These are phyloP conservation scores for Trichomycterus rosablanca DNA, from an alignment of 2,113 vertebrate genomes.

Conservation along the genomic window DNA sequence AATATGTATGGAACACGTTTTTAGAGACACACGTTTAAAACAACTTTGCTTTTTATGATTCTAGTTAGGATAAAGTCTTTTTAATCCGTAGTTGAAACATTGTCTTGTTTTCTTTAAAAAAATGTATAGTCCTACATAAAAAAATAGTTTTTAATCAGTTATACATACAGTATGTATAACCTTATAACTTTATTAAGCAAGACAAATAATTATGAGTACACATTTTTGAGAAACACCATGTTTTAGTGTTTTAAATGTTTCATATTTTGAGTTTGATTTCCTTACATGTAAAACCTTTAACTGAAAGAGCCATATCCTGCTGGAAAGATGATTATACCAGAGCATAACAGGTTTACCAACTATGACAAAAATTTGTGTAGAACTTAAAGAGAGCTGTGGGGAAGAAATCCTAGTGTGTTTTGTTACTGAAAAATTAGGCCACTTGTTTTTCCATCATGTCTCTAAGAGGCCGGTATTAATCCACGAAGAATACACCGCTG, in stretches of 20 bases:
- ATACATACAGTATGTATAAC: no score
- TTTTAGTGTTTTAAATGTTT: not conserved
- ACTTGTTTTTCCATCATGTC: conserved; percentile 16
- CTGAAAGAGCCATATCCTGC: not conserved
- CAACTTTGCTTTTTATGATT: no score
- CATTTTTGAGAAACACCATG: not conserved
- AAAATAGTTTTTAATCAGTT: no score
- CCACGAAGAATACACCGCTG: conserved; percentile 21
- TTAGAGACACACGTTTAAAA: no score
- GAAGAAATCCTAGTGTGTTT: conserved; percentile 9
- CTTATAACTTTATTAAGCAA: no score
- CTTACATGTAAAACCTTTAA: not conserved
- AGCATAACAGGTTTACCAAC: not conserved
- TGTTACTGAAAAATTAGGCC: conserved; percentile 9
- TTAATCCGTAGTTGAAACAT: no score
- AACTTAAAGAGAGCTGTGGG: not conserved
- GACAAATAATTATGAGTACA: no score
- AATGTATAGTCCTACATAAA: no score
- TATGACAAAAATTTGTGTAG: not conserved
- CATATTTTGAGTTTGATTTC: not conserved
- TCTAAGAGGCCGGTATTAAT: conserved; percentile 32
- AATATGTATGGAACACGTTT: no score
- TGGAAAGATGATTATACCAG: not conserved
- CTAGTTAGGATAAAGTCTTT: no score
- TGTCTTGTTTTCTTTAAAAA: no score